Percentiles rank a stretch among this genome's conserved stretches.
phyloP scores from a whole-genome alignment of 2,888 invertebrate species.

The Digitonthophagus gazella region DNA sequence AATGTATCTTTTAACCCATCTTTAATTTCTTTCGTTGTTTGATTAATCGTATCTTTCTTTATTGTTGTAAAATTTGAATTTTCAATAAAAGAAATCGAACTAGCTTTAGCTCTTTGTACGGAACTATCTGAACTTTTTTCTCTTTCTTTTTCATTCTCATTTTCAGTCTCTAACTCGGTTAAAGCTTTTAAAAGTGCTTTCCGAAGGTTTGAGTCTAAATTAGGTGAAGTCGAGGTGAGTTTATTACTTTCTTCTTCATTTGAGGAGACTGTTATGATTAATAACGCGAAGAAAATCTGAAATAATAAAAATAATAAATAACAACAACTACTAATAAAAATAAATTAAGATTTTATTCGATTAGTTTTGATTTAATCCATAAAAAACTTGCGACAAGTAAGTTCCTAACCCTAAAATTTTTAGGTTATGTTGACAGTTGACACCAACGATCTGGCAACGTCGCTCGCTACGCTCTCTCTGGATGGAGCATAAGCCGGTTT shows the following conservation, averaged over 20 bases:
- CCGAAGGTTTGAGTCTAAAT: constrained; percentile 71
- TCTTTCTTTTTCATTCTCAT: background rate
- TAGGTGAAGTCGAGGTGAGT: constrained; percentile 55
- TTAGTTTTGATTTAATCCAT: too few relatives aligned
- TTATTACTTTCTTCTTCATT: constrained; percentile 51
- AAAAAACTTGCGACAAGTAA: too few relatives aligned
- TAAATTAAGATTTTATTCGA: background rate
- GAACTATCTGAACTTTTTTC: constrained; percentile 35
- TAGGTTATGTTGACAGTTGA: too few relatives aligned
- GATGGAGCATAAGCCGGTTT: too few relatives aligned
- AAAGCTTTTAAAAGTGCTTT: constrained; percentile 74
- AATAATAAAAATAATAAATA: background rate
- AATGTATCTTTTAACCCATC: too few relatives aligned
- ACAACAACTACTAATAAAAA: too few relatives aligned
- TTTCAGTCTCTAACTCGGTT: constrained; percentile 70
- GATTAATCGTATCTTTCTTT: too few relatives aligned
- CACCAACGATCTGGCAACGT: too few relatives aligned
- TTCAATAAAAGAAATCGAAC: constrained; percentile 55
- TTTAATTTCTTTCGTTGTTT: too few relatives aligned
- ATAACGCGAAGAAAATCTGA: background rate
- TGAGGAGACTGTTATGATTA: too few relatives aligned
- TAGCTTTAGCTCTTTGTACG: constrained; percentile 53
- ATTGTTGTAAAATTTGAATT: constrained; percentile 2
- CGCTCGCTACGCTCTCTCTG: too few relatives aligned
- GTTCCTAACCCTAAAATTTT: too few relatives aligned